Conservation (phyloP, 1,140 invertebrate genomes). For the Chelonus insularis region DNA sequence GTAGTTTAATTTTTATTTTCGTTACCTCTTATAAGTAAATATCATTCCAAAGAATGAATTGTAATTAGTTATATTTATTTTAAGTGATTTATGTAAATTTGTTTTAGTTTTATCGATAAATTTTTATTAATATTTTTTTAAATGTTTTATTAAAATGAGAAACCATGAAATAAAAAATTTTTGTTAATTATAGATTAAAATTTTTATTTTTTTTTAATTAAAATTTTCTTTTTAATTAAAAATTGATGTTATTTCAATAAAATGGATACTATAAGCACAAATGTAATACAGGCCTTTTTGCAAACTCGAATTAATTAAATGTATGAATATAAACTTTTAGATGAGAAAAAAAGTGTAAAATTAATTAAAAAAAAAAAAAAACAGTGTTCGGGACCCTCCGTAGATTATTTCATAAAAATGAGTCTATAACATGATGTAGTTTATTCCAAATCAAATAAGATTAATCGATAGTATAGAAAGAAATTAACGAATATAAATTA, state of each 20-base stretch:
- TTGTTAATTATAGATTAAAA: neutral
- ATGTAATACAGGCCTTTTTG: slow-evolving; percentile 13
- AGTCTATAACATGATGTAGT: neutral
- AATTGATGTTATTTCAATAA: neutral
- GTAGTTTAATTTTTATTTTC: slow-evolving; percentile 2
- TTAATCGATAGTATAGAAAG: neutral
- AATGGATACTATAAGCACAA: slow-evolving; percentile 8
- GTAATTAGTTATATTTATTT: slow-evolving; percentile 24
- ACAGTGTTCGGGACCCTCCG: slow-evolving; percentile 29
- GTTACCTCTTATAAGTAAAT: slow-evolving; percentile 19
- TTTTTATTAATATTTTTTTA: neutral
- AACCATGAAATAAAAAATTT: neutral
- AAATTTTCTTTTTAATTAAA: neutral
- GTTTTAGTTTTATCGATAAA: neutral
- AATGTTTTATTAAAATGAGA: neutral
- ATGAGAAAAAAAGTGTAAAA: slow-evolving; percentile 5
- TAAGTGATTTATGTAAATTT: neutral
- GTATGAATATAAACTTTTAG: too few species aligned
- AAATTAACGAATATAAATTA: neutral
- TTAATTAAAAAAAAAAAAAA: slow-evolving; percentile 10
- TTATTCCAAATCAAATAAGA: too few species aligned
- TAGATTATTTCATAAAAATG: slow-evolving; percentile 16
- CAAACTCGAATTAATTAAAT: slow-evolving; percentile 14
- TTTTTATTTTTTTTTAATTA: neutral
- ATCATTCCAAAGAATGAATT: slow-evolving; percentile 24